Base-by-base conservation (phyloP, 2,888 invertebrate species). In the Himalopsyche kuldschensis region DNA sequence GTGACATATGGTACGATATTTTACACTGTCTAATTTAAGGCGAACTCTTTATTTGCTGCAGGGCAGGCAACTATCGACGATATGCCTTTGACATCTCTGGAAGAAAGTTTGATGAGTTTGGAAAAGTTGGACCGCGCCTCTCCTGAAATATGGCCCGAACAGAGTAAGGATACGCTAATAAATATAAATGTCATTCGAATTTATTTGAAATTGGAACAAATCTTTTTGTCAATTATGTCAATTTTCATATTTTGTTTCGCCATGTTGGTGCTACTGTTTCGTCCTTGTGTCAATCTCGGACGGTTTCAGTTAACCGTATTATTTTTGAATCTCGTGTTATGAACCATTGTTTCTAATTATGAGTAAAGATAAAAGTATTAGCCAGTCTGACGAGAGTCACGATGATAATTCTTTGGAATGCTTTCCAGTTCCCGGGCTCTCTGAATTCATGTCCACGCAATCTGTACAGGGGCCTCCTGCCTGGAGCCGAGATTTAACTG, bases 81-180 rank as follows among this genome's bases (percentile, higher is more conserved):
- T 91, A 91, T 91, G 90, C 91, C 92, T 86, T 87, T 92, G 90
- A 89, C 90, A 87, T 91, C 91, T 84, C 89, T 92, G 87, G 96
- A 96, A 89, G 95, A 95, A 88, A 95, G 94, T 89, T 92, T 98
- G 84, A 92, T 97, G 88, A 97, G 97, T 88, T 93, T 96, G 88
- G 98, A 99, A 91, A 97, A 96, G 89, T 91, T 99, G 87, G 98
- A 98, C 90, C 93, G 98, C 87, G 94, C 97, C n/a, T 98, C 98
- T 2, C 98, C 98, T 46, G 98, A 98, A 89, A 90, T 98, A 88
- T 99, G 98, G 98, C 98, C 98, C 31, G 98, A 98, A 90, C 96
- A 97, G 92, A 96, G 98, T 97, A 93, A 94, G 95, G 27, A 91
- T 82, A 81, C 15, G 69, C 27, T 69, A 69, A 20, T 27, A 15